Evolutionary conservation across 2,113 vertebrate genomes (phyloP).

Genomic region (Malurus melanocephalus): DNA sequence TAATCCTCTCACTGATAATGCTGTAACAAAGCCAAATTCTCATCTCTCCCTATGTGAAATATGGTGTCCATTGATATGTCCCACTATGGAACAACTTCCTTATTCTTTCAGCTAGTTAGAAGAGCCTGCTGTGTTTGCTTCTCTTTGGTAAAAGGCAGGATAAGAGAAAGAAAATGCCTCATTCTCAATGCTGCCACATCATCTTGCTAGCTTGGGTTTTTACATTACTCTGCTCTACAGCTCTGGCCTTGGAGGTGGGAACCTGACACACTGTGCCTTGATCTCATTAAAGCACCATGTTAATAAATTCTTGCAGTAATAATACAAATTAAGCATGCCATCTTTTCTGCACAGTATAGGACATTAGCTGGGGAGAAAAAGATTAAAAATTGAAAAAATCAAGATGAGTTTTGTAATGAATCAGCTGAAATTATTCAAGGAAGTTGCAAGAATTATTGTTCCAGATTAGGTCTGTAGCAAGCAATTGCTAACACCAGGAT

Average conservation of each 20-base stretch:
- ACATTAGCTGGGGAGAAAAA: background rate
- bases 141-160: conserved; percentile 19
- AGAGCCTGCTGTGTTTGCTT: background rate
- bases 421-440: background rate
- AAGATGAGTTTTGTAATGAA: background rate
- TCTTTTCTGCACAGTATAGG: conserved; percentile 12
- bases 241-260: background rate
- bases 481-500: background rate
- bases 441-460: background rate
- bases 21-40: background rate
- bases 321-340: background rate
- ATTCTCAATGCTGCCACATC: background rate
- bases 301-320: conserved; percentile 40
- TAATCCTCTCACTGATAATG: background rate
- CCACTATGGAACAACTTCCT: background rate
- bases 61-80: background rate
- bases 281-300: conserved; percentile 12
- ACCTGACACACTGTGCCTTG: background rate
- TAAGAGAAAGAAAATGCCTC: conserved; percentile 28
- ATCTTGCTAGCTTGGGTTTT: background rate
- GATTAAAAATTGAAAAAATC: background rate
- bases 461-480: background rate
- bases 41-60: background rate
- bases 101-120: background rate
- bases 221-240: background rate